Conservation (phyloP, 1,140 invertebrate species). For the Solen grandis region DNA sequence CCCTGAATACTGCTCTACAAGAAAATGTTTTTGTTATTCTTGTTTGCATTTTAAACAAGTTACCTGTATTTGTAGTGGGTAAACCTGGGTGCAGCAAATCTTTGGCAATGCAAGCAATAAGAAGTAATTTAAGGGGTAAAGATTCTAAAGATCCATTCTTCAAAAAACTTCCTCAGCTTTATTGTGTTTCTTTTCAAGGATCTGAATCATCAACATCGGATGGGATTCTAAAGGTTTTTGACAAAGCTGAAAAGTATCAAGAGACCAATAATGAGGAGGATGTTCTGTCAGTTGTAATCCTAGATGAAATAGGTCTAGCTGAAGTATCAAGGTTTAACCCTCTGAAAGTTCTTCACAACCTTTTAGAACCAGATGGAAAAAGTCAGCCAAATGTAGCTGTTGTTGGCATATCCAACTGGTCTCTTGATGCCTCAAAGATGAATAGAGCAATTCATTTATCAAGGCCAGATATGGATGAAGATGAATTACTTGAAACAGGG, state of each 20-base stretch:
- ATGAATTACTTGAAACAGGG: slow-evolving; percentile 36
- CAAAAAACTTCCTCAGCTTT: slow-evolving; percentile 65
- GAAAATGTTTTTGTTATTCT: slow-evolving; percentile 76
- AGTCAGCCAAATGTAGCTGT: slow-evolving; percentile 61
- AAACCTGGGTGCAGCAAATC: slow-evolving; percentile 77
- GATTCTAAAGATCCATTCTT: slow-evolving; percentile 65
- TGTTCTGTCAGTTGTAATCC: slow-evolving; percentile 66
- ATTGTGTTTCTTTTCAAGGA: slow-evolving; percentile 67
- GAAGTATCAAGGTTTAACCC: slow-evolving; percentile 62
- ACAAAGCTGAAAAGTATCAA: slow-evolving; percentile 60
- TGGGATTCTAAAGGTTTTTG: slow-evolving; percentile 63
- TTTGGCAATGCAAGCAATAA: slow-evolving; percentile 69
- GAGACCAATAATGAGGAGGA: slow-evolving; percentile 53
- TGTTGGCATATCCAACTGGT: slow-evolving; percentile 72
- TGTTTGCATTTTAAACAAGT: slow-evolving; percentile 70
- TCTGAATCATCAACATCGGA: slow-evolving; percentile 67
- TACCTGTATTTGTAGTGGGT: slow-evolving; percentile 75
- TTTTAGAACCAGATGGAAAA: slow-evolving; percentile 50
- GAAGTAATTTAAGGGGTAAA: slow-evolving; percentile 68
- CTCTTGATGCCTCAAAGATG: slow-evolving; percentile 68
- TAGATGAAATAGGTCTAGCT: slow-evolving; percentile 71
- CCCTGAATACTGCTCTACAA: slow-evolving; percentile 67
- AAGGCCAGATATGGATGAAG: slow-evolving; percentile 62
- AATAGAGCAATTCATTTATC: slow-evolving; percentile 66
- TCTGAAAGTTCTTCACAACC: slow-evolving; percentile 60